Evolutionary conservation across 2,113 vertebrate genomes (phyloP).

Genomic region (Odocoileus hemionus): DNA sequence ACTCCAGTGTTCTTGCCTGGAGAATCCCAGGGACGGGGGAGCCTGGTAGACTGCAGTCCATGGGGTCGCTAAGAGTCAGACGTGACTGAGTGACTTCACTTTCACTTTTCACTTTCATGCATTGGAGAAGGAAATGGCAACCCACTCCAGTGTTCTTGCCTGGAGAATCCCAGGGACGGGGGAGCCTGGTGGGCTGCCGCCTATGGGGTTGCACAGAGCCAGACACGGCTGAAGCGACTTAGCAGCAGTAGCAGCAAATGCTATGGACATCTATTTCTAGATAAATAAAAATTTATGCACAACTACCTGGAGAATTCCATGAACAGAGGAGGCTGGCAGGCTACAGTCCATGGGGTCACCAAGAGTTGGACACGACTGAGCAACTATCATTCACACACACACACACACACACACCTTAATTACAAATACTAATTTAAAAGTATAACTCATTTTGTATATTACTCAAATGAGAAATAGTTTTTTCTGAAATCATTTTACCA

Average conservation of each 20-base stretch:
- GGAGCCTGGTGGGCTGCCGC: no score
- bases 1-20: no score
- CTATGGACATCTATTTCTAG: not conserved
- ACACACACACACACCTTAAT: not conserved
- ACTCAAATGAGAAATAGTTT: not conserved
- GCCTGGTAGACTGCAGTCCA: no score
- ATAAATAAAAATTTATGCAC: not conserved
- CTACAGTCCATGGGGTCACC: not conserved
- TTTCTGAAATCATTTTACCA: not conserved
- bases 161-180: no score
- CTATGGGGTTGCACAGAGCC: no score
- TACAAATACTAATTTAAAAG: conserved; percentile 13
- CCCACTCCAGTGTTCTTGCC: no score
- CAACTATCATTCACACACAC: not conserved
- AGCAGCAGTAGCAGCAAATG: not conserved
- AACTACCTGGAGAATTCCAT: not conserved
- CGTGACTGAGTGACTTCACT: no score
- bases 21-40: no score
- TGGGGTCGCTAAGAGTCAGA: no score
- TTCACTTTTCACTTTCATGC: no score
- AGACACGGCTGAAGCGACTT: no score
- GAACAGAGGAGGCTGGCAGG: not conserved
- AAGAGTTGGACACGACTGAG: not conserved
- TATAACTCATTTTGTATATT: not conserved
- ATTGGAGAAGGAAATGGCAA: no score